Percentiles rank a stretch among this genome's conserved stretches.
These are phyloP conservation scores for Ambastaia sidthimunki DNA, from an alignment of 2,797 vertebrate species.

Conservation along the genomic window DNA sequence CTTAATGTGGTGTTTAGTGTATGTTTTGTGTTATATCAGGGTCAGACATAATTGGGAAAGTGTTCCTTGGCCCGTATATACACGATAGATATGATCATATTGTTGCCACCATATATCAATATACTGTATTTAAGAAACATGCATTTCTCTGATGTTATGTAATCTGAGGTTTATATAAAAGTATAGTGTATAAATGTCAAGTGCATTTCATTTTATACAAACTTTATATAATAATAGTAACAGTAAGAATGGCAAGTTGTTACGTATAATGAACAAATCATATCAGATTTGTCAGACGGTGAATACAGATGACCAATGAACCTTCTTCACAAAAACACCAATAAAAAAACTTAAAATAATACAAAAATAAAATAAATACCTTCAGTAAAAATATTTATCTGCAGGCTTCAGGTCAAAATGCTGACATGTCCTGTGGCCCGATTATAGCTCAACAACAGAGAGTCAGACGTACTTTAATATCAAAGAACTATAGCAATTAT, in stretches of 20 bases:
- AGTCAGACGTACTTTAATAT: conserved; percentile 34
- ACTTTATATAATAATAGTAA: conserved; percentile 49
- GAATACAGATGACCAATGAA: conserved; percentile 49
- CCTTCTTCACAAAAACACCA: conserved; percentile 22
- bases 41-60: conserved; percentile 56
- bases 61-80: conserved; percentile 57
- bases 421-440: conserved; percentile 58
- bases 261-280: conserved; percentile 52
- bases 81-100: conserved; percentile 58
- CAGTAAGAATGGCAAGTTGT: conserved; percentile 52
- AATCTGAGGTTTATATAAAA: conserved; percentile 59
- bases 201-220: conserved; percentile 62
- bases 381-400: conserved; percentile 44
- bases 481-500: conserved; percentile 35
- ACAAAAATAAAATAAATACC: conserved; percentile 17
- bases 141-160: conserved; percentile 53
- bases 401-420: conserved; percentile 64
- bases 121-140: conserved; percentile 54
- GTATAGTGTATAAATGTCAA: conserved; percentile 57
- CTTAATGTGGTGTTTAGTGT: neutral
- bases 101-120: conserved; percentile 56
- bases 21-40: neutral
- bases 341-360: conserved; percentile 21
- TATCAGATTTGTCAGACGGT: conserved; percentile 48
- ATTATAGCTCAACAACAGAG: conserved; percentile 29